Evolutionary conservation across 1,140 invertebrate genomes (phyloP), one percentile per base, ranked within the genome.

Genomic region (Octopus bimaculoides): DNA sequence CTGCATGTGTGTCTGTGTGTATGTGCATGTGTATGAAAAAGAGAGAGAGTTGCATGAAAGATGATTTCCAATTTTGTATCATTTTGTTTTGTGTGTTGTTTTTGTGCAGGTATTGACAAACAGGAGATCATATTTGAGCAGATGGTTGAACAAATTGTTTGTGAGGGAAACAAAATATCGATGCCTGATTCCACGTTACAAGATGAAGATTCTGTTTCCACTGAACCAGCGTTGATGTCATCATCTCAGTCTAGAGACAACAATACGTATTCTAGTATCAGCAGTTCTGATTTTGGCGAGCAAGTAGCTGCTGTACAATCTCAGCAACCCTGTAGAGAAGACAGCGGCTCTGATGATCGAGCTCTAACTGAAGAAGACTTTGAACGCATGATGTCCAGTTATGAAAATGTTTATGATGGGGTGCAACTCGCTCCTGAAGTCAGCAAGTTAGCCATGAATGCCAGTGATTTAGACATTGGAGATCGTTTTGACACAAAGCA

Each of bases 401-500:
- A 85, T 82, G 86, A 87, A 82, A 84, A 85, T 76, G 84, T 86
- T 10, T 87, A 86, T 78, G 81, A 84, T 77, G 85, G 84, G 54
- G 81, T 87, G 26, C 80, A 82, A 41, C 71, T 84, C 10, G 85
- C 86, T 54, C 82, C 86, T 55, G 81, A 85, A 20, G 79, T 85
- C 80, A 75, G 52, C 52, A 52, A 52, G 52, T 41, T 75, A 41
- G 55, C 82, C 82, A 79, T 81, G 10, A 53, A 84, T 83, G 83
- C 83, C 10, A 83, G 83, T 75, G 85, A 85, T 74, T 76, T 86
- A 54, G 86, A 87, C 74, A 83, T 86, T 66, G 86, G 86, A 52
- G 86, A 86, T 79, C 80, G 83, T 77, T 87, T 87, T 82, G 86
- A 86, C 77, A 84, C 83, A 77, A 86, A 85, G 77, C 86, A 86